Evolutionary conservation across 2,113 vertebrate genomes (phyloP), one percentile per base, ranked within the genome.

Genomic region (Polypterus bichir): DNA sequence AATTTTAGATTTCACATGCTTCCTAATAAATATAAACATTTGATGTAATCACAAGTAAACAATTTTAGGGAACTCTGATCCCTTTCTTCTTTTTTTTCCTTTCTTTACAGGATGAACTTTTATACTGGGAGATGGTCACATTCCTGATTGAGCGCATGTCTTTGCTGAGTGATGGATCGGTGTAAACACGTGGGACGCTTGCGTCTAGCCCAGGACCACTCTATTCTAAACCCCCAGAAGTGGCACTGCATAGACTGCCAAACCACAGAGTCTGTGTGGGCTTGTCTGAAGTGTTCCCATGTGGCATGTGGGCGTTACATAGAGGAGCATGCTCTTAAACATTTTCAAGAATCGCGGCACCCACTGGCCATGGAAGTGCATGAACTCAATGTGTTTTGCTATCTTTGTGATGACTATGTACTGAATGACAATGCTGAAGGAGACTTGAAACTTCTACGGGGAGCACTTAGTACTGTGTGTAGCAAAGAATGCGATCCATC

Each of bases 101-200:
- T 9, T 3, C 59, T 45, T 27, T 3, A 4, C 72, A 86, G 85
- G 69, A 77, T 80, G 77, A 77, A 74, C 64, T 62, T 68, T 69
- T 70, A 64, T 69, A 66, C 66, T 70, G 67, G 69, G 66, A 53
- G 65, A 66, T 73, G 80, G 79, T 76, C 67, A 67, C 76, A 67
- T 76, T 85, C 84, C 79, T 79, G 69, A 79, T 74, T 73, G 72
- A 78, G 74, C 82, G 76, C 79, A 85, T 82, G 84, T 73, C 73
- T 64, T 76, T 79, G 67, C 68, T 69, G 62, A 79, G 77, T 65
- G 68, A 98, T 99, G 96, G 96, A 98, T 90, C 84, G 94, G 81
- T 99, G 96, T 88, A 98, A 94, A 83, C 96, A 99, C 77, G 96
- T 94, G 71, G 92, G 90, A 70, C 93, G 96, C 69, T 87, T 99